phyloP scores from a whole-genome alignment of 2,113 vertebrate genomes.

The Passerina amoena region DNA sequence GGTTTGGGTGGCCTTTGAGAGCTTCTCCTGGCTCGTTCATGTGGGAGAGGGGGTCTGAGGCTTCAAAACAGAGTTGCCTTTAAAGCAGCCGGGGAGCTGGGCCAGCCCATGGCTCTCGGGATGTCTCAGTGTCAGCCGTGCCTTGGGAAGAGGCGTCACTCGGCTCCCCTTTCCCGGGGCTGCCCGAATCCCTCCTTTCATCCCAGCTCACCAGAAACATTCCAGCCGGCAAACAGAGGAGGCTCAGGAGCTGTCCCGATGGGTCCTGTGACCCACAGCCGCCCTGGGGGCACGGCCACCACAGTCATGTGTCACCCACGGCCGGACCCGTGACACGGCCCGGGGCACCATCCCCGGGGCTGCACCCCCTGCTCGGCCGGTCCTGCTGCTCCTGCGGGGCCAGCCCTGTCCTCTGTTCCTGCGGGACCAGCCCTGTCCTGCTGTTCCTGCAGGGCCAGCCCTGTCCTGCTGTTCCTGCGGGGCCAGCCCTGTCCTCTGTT shows the following conservation, averaged over 20 bases:
- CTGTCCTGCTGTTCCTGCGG: neutral
- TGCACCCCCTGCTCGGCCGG: neutral
- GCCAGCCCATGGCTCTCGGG: neutral
- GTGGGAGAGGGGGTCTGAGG: neutral
- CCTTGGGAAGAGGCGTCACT: rapidly evolving
- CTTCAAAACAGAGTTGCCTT: neutral
- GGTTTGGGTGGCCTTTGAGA: neutral
- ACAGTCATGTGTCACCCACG: rapidly evolving
- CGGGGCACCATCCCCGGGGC: neutral
- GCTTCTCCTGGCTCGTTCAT: neutral
- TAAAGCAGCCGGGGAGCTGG: neutral
- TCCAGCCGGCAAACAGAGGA: neutral
- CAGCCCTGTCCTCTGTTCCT: neutral
- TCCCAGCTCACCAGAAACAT: neutral
- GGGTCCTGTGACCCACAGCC: neutral
- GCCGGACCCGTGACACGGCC: neutral
- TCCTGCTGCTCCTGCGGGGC: neutral
- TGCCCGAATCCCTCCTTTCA: neutral
- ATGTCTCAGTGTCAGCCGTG: neutral
- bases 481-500: too few relatives aligned
- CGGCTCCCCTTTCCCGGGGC: neutral
- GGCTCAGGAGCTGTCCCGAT: neutral
- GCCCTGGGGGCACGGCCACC: neutral
- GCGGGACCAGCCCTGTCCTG: neutral
- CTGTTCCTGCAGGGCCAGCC: neutral